Evolutionary conservation across 2,113 vertebrate genomes (phyloP), one percentile per base, ranked within the genome.

Genomic region (Trachemys scripta): DNA sequence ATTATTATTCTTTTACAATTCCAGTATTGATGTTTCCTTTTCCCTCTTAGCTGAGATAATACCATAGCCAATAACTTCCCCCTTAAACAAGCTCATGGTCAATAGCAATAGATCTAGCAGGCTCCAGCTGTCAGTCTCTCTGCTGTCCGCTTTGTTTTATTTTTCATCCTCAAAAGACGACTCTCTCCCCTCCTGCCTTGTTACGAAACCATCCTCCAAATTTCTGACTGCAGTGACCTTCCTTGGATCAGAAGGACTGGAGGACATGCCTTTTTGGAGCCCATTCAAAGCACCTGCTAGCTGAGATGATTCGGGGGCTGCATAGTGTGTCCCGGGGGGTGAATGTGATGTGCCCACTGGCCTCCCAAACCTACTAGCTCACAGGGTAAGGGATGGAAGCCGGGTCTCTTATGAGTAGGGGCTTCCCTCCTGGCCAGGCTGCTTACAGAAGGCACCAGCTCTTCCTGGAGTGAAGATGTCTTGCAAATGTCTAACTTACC

Each of bases 21-120:
- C 94, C 65, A 20, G 53, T 80, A 91, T 95, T 82, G 80, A 89
- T 91, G 92, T 88, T 97, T 97, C 80, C 45, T 51, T 53, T 59
- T 82, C 82, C 47, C 80, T 97, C 92, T 92, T 89, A 76, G 92
- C 82, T 56, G 80, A 87, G 83, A 56, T 92, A 87, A 93, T 92
- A 35, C 29, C 84, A 0, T 10, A 95, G 91, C 85, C 59, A 42
- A 88, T 91, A 96, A 65, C 80, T 89, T 24, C 49, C 47, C 80
- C 94, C 83, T 93, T 95, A 84, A 53, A 78, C 92, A 94, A 84
- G 90, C 80, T 89, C 79, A 17, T 2, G 0, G 62, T 93, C 92
- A 81, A 59, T 87, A 95, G 59, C 24, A 80, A 94, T 82, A 93
- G 97, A 96, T 96, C 89, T 89, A 85, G 20, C 84, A 75, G 93